Conservation (phyloP, 2,797 vertebrate species). For the Chaetodon trifasciatus region DNA sequence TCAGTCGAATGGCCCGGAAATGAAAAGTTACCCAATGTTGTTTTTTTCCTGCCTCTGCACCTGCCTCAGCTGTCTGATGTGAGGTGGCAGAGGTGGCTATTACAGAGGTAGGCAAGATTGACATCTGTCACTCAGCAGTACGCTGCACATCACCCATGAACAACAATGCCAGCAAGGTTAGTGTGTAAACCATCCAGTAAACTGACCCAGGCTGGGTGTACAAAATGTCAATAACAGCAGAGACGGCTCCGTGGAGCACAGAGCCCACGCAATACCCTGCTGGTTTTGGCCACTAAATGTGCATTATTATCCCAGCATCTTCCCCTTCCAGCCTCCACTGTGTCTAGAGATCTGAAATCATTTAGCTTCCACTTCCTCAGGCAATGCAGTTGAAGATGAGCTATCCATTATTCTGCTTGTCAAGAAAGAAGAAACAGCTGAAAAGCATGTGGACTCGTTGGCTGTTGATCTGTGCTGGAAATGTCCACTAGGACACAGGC, state of each 20-base stretch:
- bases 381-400: conserved; percentile 52
- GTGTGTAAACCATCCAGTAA: conserved; percentile 50
- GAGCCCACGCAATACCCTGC: conserved; percentile 46
- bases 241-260: conserved; percentile 38
- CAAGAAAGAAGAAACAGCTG: conserved; percentile 45
- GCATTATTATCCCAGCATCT: conserved; percentile 72
- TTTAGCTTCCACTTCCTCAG: conserved; percentile 59
- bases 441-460: conserved; percentile 49
- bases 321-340: conserved; percentile 37
- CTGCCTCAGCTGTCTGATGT: conserved; percentile 33
- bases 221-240: conserved; percentile 64
- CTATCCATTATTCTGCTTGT: conserved; percentile 62
- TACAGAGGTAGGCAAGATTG: conserved; percentile 30
- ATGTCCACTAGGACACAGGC: conserved; percentile 47
- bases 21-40: conserved; percentile 26
- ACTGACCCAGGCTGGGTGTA: conserved; percentile 43
- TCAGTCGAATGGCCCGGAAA: conserved; percentile 28
- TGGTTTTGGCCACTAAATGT: conserved; percentile 59
- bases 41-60: conserved; percentile 29
- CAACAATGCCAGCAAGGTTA: conserved; percentile 45
- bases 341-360: conserved; percentile 51
- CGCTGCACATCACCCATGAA: conserved; percentile 16
- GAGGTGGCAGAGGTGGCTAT: conserved; percentile 26
- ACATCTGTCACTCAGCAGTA: conserved; percentile 48
- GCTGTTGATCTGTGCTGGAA: conserved; percentile 50